Percentiles rank a stretch among this genome's conserved stretches.
phyloP scores from a whole-genome alignment of 2,888 invertebrate genomes.

The Polyommatus iphigenia region DNA sequence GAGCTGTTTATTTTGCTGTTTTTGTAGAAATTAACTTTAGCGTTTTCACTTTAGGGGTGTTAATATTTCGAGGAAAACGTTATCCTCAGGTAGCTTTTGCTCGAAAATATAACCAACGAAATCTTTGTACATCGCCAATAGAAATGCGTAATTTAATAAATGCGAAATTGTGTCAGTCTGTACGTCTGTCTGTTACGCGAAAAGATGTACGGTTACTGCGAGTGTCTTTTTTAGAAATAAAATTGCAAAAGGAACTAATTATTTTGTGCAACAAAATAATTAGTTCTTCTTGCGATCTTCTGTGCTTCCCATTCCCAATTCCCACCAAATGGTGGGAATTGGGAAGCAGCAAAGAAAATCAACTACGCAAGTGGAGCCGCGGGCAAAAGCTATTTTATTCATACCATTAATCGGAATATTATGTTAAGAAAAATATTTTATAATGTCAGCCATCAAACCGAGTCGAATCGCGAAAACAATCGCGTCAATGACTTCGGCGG shows the following conservation, averaged over 20 bases:
- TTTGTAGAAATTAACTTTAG: neutral
- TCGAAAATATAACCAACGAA: neutral
- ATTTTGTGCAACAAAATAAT: too few relatives aligned
- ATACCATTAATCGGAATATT: neutral
- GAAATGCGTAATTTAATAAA: neutral
- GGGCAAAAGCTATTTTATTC: neutral
- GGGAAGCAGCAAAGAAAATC: neutral
- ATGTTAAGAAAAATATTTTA: neutral
- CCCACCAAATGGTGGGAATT: too few relatives aligned
- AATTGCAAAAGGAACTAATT: too few relatives aligned
- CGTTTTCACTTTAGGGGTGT: neutral
- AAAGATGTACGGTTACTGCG: neutral
- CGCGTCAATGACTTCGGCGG: conserved; percentile 14
- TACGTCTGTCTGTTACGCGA: too few relatives aligned
- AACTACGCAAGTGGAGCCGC: neutral
- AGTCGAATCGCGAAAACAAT: neutral
- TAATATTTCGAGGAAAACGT: neutral
- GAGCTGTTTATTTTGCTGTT: neutral
- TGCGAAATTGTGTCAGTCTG: too few relatives aligned
- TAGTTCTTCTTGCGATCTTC: too few relatives aligned
- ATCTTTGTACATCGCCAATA: neutral
- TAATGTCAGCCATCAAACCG: neutral
- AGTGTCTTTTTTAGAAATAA: neutral
- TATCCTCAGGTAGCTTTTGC: neutral
- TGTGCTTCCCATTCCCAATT: too few relatives aligned